Evolutionary conservation across 2,797 vertebrate genomes (phyloP).

Genomic region (Micromesistius poutassou): DNA sequence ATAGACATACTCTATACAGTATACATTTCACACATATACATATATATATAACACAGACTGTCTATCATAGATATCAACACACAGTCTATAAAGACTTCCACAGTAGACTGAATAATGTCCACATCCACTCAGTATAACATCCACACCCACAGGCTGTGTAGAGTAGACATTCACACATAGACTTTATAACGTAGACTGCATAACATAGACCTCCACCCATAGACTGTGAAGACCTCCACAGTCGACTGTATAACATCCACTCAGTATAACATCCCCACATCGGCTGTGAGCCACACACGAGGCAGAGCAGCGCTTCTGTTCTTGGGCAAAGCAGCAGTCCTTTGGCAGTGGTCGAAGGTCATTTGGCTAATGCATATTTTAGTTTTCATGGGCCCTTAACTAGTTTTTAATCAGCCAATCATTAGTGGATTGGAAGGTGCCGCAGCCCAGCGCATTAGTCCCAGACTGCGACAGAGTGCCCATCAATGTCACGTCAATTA

Average conservation of each 20-base stretch:
- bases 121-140: too few species aligned
- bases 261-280: neutral
- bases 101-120: too few species aligned
- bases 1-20: neutral
- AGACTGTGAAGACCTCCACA: neutral
- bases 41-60: too few species aligned
- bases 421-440: conserved; percentile 80
- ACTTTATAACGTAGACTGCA: neutral
- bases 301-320: conserved; percentile 45
- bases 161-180: neutral
- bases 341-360: conserved; percentile 76
- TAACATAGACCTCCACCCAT: neutral
- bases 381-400: conserved; percentile 89
- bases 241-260: neutral
- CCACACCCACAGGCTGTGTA: neutral
- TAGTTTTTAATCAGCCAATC: conserved; percentile 92
- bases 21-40: neutral
- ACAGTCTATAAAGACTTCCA: too few species aligned
- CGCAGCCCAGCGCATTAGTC: conserved; percentile 57
- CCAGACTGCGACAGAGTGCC: conserved; percentile 74
- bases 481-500: conserved; percentile 85
- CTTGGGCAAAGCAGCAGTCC: conserved; percentile 39
- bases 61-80: neutral
- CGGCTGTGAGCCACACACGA: neutral
- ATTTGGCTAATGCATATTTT: conserved; percentile 86